Base-by-base conservation (phyloP, 2,113 vertebrate genomes). In the Madoqua kirkii region DNA sequence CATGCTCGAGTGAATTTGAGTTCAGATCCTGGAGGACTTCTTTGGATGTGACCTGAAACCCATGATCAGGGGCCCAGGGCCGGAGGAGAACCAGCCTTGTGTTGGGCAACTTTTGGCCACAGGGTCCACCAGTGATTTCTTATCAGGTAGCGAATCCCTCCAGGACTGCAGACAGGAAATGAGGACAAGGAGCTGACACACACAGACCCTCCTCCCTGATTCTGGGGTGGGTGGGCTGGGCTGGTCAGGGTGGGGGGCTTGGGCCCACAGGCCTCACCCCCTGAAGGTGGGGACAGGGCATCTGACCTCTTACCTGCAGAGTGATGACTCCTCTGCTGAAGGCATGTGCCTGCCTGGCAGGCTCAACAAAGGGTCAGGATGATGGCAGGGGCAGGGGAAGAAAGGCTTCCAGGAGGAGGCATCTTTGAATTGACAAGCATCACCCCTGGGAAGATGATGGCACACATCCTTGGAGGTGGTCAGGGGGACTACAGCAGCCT, bases 281-380 rank as follows among this genome's bases (percentile, higher is more conserved):
- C 45, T 36, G 79, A 84, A 79, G 29, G 19, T 15, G 9, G 9
- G 64, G 19, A n/a, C 54, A 45, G 64, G 52, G 91, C 67, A 90
- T 36, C 19, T 13, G 45, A 13, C 52, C 50, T n/a, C 36, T 74
- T 59, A 27, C 23, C 9, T 17, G 31, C 9, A 7, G 31, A 89
- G 54, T 55, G 40, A 31, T 40, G 43, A 59, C 14, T 15, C 6
- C 11, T 43, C 1, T 40, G 23, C n/a, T 52, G 0, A 27, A 45
- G 17, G 1, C 60, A 1, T 71, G 43, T 13, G 5, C 2, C 0
- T 36, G 36, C 16, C 7, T 0, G 2, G 43, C 7, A 11, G 48
- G 19, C 16, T 50, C 78, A 48, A 50, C 8, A n/a, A 50, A 85
- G 7, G 3, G 23, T 95, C 88, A 95, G 76, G 10, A 13, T 62